These are phyloP conservation scores for Sakesphorus luctuosus DNA, from an alignment of 2,113 vertebrate species.

Conservation along the genomic window DNA sequence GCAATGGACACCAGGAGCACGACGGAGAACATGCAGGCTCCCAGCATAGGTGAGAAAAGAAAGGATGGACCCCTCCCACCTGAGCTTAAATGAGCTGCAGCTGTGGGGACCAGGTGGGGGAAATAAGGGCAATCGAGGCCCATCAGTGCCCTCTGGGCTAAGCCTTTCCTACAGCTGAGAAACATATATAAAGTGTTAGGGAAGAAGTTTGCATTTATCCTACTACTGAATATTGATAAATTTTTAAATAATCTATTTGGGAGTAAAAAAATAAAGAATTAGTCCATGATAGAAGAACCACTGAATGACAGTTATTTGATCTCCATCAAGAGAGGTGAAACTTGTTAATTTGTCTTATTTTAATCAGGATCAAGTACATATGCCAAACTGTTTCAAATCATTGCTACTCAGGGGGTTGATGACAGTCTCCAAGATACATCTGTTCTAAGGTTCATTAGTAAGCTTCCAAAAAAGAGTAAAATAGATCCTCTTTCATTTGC, in stretches of 20 bases:
- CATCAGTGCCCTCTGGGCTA: not conserved
- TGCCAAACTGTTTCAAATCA: conserved; percentile 76
- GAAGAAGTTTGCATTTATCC: not conserved
- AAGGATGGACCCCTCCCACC: accelerated
- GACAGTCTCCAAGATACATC: conserved; percentile 62
- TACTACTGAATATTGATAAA: not conserved
- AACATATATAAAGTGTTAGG: not conserved
- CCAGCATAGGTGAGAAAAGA: accelerated
- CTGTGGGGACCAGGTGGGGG: not conserved
- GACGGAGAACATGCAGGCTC: accelerated
- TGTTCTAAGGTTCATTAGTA: conserved; percentile 68
- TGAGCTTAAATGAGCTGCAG: not conserved
- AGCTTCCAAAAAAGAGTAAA: conserved; percentile 62
- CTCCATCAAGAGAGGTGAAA: conserved; percentile 57
- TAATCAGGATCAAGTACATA: conserved; percentile 76
- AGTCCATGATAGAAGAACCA: not conserved
- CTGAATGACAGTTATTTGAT: conserved; percentile 41
- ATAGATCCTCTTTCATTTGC: conserved; percentile 5
- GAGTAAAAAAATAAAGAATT: not conserved
- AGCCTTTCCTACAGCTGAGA: not conserved
- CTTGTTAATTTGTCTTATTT: conserved; percentile 71
- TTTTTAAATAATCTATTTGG: not conserved
- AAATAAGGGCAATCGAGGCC: not conserved
- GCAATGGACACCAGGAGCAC: accelerated
- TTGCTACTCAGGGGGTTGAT: conserved; percentile 78